These are phyloP conservation scores for Drosophila bifasciata DNA, from an alignment of 1,140 invertebrate species.

Conservation along the genomic window DNA sequence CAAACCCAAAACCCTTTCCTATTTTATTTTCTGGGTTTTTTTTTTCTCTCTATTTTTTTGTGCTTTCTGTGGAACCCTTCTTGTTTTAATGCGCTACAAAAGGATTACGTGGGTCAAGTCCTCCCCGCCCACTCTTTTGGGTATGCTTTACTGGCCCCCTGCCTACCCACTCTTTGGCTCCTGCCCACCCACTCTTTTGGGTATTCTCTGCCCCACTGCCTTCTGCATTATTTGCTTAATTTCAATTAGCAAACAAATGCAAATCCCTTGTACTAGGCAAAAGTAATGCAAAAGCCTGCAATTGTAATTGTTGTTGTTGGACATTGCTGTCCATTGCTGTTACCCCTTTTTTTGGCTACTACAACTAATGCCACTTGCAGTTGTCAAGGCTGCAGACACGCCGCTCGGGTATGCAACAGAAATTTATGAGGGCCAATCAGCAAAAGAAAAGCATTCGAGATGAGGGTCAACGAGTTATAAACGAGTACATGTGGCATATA, in stretches of 20 bases:
- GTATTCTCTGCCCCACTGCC: too few species aligned
- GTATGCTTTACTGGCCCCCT: too few species aligned
- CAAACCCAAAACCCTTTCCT: conserved; percentile 24
- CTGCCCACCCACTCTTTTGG: not conserved
- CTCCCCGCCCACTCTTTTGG: conserved; percentile 1
- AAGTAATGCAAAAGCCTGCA: conserved; percentile 58
- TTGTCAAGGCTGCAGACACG: conserved; percentile 76
- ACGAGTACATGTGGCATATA: too few species aligned
- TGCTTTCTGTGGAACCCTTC: conserved; percentile 18
- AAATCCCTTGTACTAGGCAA: conserved; percentile 76
- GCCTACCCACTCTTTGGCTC: too few species aligned
- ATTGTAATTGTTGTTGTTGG: conserved; percentile 49
- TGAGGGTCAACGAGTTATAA: not conserved
- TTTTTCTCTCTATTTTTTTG: conserved; percentile 25
- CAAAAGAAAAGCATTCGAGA: not conserved
- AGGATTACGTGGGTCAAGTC: conserved; percentile 82
- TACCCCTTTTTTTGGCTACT: conserved; percentile 26
- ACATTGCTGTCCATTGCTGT: not conserved
- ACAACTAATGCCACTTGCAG: conserved; percentile 79
- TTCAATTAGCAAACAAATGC: conserved; percentile 82
- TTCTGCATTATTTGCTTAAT: conserved; percentile 74
- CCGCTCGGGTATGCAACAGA: conserved; percentile 14
- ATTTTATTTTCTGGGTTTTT: conserved; percentile 20
- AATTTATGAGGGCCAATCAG: conserved; percentile 47
- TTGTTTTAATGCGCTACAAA: conserved; percentile 79